Conservation (phyloP, 2,113 vertebrate species). For the Brachypteracias leptosomus region DNA sequence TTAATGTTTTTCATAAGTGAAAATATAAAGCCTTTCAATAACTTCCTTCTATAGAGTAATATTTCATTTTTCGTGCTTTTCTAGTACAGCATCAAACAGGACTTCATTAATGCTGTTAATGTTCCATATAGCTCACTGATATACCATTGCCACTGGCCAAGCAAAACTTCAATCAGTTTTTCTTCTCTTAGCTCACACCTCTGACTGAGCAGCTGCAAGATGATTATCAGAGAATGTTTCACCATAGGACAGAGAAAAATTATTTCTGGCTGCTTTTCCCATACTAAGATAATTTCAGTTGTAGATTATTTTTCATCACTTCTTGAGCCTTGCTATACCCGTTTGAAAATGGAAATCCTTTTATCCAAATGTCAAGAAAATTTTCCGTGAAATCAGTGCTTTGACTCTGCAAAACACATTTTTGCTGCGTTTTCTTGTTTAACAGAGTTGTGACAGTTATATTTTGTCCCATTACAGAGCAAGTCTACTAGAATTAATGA, state of each 20-base stretch:
- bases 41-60: background rate
- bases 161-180: constrained; percentile 52
- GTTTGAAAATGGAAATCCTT: constrained; percentile 46
- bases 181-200: constrained; percentile 43
- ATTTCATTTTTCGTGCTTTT: constrained; percentile 15
- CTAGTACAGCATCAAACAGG: constrained; percentile 1
- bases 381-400: constrained; percentile 13
- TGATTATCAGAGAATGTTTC: constrained; percentile 34
- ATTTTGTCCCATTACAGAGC: background rate
- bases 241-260: constrained; percentile 11
- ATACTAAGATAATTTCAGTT: constrained; percentile 42
- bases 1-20: background rate
- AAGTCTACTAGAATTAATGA: background rate
- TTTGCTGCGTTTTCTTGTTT: background rate
- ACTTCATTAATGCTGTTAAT: constrained; percentile 28
- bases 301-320: constrained; percentile 4
- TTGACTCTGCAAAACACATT: background rate
- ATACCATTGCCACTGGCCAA: constrained; percentile 27
- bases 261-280: constrained; percentile 32
- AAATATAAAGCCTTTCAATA: background rate
- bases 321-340: background rate
- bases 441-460: background rate
- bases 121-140: background rate
- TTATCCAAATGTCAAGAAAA: constrained; percentile 37
- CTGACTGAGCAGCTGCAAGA: constrained; percentile 46